A percentile compares a stretch with the other conserved stretches of the same genome.
Evolutionary conservation across 2,113 vertebrate species (phyloP).

Genomic region (Salvelinus sp.): DNA sequence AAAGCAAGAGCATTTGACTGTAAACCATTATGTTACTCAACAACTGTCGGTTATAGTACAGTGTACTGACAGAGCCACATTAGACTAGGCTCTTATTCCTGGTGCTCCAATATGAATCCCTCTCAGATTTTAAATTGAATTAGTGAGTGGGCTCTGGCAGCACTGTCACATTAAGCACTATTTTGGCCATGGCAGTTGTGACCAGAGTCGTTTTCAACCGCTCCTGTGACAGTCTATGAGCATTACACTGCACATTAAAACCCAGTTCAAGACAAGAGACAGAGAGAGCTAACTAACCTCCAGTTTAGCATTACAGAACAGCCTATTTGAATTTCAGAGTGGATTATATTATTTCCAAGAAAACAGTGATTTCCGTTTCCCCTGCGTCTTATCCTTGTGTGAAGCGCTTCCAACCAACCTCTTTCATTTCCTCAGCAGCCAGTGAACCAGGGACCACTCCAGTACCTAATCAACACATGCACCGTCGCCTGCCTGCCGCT

Average conservation of each 20-base stretch:
- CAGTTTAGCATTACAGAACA: not conserved
- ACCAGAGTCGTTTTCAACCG: constrained; percentile 27
- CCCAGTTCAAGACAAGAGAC: not conserved
- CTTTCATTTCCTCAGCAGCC: not conserved
- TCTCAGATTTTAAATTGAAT: not conserved
- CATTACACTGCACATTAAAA: not conserved
- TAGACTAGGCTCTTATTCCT: not conserved
- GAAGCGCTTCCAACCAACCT: not conserved
- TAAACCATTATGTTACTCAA: not conserved
- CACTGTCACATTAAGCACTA: not conserved
- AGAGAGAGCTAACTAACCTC: not conserved
- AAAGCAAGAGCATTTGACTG: not conserved
- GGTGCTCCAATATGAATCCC: no score
- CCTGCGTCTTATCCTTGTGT: not conserved
- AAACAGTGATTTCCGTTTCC: not conserved
- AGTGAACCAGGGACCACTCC: not conserved
- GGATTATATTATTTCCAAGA: not conserved
- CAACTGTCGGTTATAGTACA: not conserved
- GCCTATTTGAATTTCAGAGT: not conserved
- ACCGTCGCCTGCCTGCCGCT: not conserved
- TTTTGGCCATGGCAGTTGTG: constrained; percentile 37
- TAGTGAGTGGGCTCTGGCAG: not conserved
- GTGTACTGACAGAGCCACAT: not conserved
- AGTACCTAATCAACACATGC: not conserved
- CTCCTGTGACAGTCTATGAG: not conserved